A percentile compares a stretch with the other conserved stretches of the same genome.
phyloP scores from a whole-genome alignment of 2,113 vertebrate genomes.

The Naja naja region DNA sequence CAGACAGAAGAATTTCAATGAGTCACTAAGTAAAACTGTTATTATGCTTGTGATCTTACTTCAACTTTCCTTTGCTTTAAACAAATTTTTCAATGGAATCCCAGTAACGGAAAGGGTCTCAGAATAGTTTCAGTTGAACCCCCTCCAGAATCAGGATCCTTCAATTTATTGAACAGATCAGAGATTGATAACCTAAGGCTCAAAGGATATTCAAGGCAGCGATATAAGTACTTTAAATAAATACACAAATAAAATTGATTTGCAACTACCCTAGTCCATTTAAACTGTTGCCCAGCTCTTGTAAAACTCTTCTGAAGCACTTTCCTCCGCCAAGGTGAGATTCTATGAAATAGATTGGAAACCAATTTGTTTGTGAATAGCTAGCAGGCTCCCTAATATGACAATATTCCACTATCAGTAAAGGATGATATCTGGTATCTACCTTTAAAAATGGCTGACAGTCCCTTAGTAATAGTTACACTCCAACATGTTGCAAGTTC shows the following conservation, averaged over 20 bases:
- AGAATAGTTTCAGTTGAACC: background rate
- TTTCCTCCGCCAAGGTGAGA: background rate
- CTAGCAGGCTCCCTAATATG: conserved; percentile 6
- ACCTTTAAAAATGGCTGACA: conserved; percentile 56
- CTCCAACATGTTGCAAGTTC: conserved; percentile 63
- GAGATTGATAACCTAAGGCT: background rate
- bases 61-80: background rate
- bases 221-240: background rate
- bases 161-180: background rate
- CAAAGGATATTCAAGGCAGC: background rate
- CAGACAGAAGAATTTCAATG: too few relatives aligned
- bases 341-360: background rate
- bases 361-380: background rate
- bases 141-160: background rate
- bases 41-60: too few relatives aligned
- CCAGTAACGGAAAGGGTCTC: background rate
- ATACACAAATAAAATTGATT: background rate
- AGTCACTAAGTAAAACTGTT: too few relatives aligned
- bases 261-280: background rate
- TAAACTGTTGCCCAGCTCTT: background rate
- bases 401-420: background rate
- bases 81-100: background rate
- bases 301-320: background rate
- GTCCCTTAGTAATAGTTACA: conserved; percentile 63
- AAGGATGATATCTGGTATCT: conserved; percentile 17